Evolutionary conservation across 1,140 invertebrate species (phyloP).

Genomic region (Dufourea novaeangliae): DNA sequence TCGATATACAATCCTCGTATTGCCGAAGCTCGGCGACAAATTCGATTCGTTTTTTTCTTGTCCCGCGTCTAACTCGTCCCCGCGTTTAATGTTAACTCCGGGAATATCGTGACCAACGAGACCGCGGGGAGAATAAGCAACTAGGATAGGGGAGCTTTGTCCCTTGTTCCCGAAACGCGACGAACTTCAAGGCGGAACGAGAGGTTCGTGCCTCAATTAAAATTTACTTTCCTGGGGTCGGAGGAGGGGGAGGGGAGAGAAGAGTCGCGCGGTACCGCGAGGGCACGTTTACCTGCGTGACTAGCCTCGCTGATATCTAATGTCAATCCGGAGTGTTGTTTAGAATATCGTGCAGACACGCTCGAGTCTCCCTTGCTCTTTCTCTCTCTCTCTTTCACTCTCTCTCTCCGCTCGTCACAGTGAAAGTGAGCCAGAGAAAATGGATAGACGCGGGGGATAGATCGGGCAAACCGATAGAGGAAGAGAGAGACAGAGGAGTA

Average conservation of each 20-base stretch:
- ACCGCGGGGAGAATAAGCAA: not conserved
- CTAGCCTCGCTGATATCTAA: conserved; percentile 57
- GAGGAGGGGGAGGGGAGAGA: too few species aligned
- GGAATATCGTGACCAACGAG: not conserved
- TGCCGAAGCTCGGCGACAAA: not conserved
- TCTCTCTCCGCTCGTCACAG: not conserved
- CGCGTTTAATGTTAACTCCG: not conserved
- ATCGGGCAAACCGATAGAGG: not conserved
- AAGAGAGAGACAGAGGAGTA: not conserved
- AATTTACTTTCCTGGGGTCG: conserved; percentile 57
- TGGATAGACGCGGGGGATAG: too few species aligned
- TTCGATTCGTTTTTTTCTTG: not conserved
- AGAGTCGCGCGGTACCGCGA: not conserved
- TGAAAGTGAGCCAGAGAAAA: not conserved
- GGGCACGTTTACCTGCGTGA: conserved; percentile 54
- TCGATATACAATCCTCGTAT: not conserved
- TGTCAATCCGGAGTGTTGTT: conserved; percentile 57
- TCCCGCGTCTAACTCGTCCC: not conserved
- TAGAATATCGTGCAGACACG: conserved; percentile 42
- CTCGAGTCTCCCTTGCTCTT: too few species aligned
- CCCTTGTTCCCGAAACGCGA: conserved; percentile 26
- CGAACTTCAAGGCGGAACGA: conserved; percentile 35
- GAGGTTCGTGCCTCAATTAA: conserved; percentile 55
- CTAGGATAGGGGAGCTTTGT: not conserved
- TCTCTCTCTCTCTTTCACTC: too few species aligned